Percentiles rank a stretch among this genome's conserved stretches.
Evolutionary conservation across 2,797 vertebrate genomes (phyloP).

Genomic region (Epinephelus coioides): DNA sequence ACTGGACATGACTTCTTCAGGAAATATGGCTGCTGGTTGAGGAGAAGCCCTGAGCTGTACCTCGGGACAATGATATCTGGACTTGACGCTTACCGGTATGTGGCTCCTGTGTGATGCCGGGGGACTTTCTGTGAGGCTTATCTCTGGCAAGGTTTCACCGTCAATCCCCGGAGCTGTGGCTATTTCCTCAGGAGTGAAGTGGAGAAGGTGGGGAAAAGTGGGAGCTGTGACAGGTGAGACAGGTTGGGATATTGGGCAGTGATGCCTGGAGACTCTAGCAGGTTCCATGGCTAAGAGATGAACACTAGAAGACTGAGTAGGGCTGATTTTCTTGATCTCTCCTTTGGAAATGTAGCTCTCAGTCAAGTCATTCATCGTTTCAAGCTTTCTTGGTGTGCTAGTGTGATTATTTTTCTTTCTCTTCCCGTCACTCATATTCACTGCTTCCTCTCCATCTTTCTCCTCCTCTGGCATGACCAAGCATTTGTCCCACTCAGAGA

Average conservation of each 20-base stretch:
- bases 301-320: not conserved
- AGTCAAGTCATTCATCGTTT: not conserved
- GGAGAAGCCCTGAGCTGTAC: constrained; percentile 11
- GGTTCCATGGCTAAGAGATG: constrained; percentile 12
- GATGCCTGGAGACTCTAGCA: constrained; percentile 11
- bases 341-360: constrained; percentile 6
- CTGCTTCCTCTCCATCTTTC: not conserved
- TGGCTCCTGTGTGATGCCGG: constrained; percentile 56
- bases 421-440: constrained; percentile 1
- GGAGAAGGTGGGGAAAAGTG: constrained; percentile 42
- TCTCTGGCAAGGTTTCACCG: constrained; percentile 73
- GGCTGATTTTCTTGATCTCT: constrained; percentile 2
- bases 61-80: constrained; percentile 34
- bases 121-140: constrained; percentile 62
- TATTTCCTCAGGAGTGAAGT: constrained; percentile 53
- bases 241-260: constrained; percentile 27
- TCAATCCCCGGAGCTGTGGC: constrained; percentile 43
- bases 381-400: not conserved
- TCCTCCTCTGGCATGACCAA: constrained; percentile 43
- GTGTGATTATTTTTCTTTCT: not conserved
- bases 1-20: constrained; percentile 9
- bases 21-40: constrained; percentile 11
- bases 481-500: constrained; percentile 45
- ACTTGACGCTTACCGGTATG: not conserved
- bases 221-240: constrained; percentile 13